A percentile compares a stretch with the other conserved stretches of the same genome.
phyloP scores from a whole-genome alignment of 2,888 invertebrate genomes.

The Horisme vitalbata region DNA sequence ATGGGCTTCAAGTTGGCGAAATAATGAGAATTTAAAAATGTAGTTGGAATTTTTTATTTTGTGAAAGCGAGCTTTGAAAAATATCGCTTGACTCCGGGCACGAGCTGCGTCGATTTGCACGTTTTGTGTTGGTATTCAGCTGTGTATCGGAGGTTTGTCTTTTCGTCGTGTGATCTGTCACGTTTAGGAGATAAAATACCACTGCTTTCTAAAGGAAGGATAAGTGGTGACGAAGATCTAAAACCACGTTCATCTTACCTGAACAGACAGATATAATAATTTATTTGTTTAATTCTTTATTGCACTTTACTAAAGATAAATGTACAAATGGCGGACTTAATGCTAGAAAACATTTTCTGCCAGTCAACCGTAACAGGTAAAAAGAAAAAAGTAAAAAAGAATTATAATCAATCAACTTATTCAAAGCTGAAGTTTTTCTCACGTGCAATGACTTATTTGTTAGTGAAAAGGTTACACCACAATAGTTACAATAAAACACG shows the following conservation, averaged over 20 bases:
- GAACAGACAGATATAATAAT: background rate
- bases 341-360: no score
- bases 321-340: no score
- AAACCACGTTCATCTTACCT: background rate
- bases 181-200: background rate
- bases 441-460: no score
- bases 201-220: background rate
- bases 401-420: no score
- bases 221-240: background rate
- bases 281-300: no score
- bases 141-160: constrained; percentile 3
- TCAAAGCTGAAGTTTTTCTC: no score
- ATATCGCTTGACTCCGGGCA: constrained; percentile 24
- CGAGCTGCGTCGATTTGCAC: constrained; percentile 1
- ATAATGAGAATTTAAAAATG: constrained; percentile 54
- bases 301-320: no score
- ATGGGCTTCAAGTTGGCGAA: constrained; percentile 40
- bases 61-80: constrained; percentile 29
- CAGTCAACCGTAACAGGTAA: no score
- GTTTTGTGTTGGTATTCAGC: constrained; percentile 17
- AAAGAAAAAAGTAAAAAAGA: no score
- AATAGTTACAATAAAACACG: no score
- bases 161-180: background rate
- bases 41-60: constrained; percentile 37
- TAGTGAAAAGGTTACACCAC: no score